These are phyloP conservation scores for Mesoclemmys tuberculata DNA, from an alignment of 2,113 vertebrate genomes.

Conservation along the genomic window DNA sequence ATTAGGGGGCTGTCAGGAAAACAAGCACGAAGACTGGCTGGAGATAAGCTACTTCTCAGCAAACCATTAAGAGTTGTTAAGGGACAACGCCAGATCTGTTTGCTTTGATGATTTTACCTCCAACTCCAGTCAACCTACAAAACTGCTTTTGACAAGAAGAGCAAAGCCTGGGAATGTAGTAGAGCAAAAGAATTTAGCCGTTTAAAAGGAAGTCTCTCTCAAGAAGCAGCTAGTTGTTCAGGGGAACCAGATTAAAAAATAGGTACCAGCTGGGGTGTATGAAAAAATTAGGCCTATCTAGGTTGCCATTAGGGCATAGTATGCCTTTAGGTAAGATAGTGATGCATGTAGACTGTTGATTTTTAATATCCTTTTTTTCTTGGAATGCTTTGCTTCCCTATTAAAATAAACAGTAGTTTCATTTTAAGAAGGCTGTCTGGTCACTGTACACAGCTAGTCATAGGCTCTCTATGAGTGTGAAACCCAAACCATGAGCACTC, in stretches of 20 bases:
- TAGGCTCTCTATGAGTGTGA: too few species aligned
- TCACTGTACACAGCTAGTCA: background rate
- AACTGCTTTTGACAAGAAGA: background rate
- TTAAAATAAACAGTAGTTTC: background rate
- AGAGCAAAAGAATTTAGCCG: background rate
- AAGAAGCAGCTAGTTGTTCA: background rate
- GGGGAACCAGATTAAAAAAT: background rate
- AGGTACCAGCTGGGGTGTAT: background rate
- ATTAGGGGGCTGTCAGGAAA: background rate
- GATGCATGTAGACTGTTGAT: fast-evolving
- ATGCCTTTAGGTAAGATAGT: background rate
- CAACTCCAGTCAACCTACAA: fast-evolving
- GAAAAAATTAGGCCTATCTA: too few species aligned
- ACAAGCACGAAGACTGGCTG: background rate
- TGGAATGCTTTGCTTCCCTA: background rate
- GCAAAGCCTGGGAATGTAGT: background rate
- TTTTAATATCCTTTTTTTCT: background rate
- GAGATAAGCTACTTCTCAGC: background rate
- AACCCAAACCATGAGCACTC: background rate
- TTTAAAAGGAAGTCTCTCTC: background rate
- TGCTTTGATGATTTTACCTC: fast-evolving
- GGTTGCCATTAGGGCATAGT: fast-evolving
- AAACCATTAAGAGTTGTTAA: background rate
- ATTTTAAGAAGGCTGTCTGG: background rate
- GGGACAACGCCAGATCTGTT: background rate